Percentiles rank a stretch among this genome's conserved stretches.
These are phyloP conservation scores for Rotaria macrura DNA, from an alignment of 2,888 invertebrate genomes.

Conservation along the genomic window DNA sequence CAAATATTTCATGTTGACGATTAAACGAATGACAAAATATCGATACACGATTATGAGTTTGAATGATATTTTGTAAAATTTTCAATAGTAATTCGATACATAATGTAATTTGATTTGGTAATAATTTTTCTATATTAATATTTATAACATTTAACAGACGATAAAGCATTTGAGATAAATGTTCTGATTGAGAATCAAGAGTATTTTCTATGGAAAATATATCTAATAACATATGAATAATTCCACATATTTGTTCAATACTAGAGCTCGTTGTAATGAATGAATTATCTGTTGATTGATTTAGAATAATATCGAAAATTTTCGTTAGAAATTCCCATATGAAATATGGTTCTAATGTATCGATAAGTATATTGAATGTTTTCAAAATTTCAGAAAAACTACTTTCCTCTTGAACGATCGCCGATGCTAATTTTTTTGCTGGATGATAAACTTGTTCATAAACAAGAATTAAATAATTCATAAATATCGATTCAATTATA, in stretches of 20 bases:
- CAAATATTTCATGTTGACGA: no score
- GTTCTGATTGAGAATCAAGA: conserved; percentile 65
- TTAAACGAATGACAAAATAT: neutral
- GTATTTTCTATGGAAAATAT: conserved; percentile 59
- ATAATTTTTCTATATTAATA: conserved; percentile 48
- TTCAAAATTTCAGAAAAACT: conserved; percentile 50
- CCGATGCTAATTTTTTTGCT: neutral
- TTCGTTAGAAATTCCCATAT: conserved; percentile 66
- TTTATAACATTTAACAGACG: conserved; percentile 30
- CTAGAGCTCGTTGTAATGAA: no score
- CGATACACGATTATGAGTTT: neutral
- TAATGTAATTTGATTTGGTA: neutral
- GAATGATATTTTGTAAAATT: neutral
- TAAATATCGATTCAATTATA: neutral
- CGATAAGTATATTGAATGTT: conserved; percentile 66
- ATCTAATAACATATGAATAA: conserved; percentile 66
- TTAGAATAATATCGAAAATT: conserved; percentile 42
- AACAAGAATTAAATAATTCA: neutral
- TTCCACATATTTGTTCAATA: conserved; percentile 58
- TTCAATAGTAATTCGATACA: neutral
- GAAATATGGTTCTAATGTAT: conserved; percentile 69
- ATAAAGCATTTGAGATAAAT: conserved; percentile 65
- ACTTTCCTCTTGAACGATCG: conserved; percentile 25
- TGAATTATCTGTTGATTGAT: neutral
- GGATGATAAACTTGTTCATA: neutral